Evolutionary conservation across 2,888 invertebrate species (phyloP).

Genomic region (Lucinisca nassula): DNA sequence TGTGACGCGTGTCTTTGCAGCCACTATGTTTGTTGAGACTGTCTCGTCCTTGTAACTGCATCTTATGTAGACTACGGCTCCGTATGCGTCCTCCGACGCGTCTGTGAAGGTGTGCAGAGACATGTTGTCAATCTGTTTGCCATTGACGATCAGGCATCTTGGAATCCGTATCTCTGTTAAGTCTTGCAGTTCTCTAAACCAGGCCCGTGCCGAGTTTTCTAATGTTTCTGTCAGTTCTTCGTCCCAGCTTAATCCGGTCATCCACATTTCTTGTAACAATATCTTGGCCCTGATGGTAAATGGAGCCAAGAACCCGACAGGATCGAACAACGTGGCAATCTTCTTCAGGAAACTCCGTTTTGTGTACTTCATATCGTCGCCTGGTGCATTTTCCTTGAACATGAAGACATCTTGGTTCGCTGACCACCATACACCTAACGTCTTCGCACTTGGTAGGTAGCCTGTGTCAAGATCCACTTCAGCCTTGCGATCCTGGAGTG

Average conservation of each 20-base stretch:
- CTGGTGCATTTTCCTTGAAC: background rate
- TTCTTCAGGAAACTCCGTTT: slow-evolving; percentile 73
- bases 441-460: background rate
- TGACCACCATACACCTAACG: background rate
- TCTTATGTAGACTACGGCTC: slow-evolving; percentile 39
- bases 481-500: background rate
- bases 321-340: slow-evolving; percentile 80
- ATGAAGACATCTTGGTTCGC: background rate
- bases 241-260: slow-evolving; percentile 75
- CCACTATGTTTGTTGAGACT: slow-evolving; percentile 17
- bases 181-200: slow-evolving; percentile 58
- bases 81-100: slow-evolving; percentile 45
- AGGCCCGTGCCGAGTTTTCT: slow-evolving; percentile 21
- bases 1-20: slow-evolving; percentile 42
- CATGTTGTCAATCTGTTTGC: background rate
- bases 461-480: background rate
- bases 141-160: slow-evolving; percentile 36
- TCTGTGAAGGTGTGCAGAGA: slow-evolving; percentile 50
- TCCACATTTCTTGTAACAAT: slow-evolving; percentile 78
- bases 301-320: slow-evolving; percentile 78
- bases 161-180: slow-evolving; percentile 34
- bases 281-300: slow-evolving; percentile 74
- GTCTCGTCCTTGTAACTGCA: background rate
- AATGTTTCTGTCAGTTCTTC: slow-evolving; percentile 57
- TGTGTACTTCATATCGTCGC: slow-evolving; percentile 45